Percentiles rank a stretch among this genome's conserved stretches.
Conservation (phyloP, 1,140 invertebrate species). For the Trichonephila clavata region DNA sequence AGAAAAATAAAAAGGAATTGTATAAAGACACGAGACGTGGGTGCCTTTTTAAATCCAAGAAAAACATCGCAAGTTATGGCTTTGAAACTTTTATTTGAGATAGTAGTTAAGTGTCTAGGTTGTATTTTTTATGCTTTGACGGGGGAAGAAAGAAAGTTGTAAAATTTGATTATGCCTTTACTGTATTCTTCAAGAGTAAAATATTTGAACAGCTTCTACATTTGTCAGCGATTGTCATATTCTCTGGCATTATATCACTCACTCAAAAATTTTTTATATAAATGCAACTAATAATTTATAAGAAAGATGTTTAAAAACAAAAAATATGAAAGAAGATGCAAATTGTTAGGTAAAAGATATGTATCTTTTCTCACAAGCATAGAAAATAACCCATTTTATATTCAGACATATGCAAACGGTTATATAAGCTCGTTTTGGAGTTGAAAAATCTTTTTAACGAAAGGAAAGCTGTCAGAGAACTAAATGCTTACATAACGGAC, state of each 20-base stretch:
- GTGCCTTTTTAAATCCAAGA: neutral
- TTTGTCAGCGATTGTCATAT: neutral
- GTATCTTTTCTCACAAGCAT: too few relatives aligned
- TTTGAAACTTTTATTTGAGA: conserved; percentile 30
- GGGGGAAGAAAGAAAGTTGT: neutral
- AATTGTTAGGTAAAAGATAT: too few relatives aligned
- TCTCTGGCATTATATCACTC: neutral
- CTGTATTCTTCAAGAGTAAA: neutral
- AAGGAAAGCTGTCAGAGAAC: too few relatives aligned
- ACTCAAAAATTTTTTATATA: neutral
- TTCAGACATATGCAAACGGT: too few relatives aligned
- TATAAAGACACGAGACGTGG: conserved; percentile 36
- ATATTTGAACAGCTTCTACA: neutral
- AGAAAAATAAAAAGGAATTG: conserved; percentile 1
- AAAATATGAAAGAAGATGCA: too few relatives aligned
- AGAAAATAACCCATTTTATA: too few relatives aligned
- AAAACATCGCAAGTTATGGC: conserved; percentile 28
- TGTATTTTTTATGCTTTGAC: conserved; percentile 26
- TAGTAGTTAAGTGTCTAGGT: conserved; percentile 5
- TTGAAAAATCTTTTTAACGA: too few relatives aligned
- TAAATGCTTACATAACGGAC: too few relatives aligned
- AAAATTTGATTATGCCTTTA: conserved; percentile 34
- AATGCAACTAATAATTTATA: too few relatives aligned
- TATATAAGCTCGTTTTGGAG: too few relatives aligned
- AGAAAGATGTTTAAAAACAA: too few relatives aligned